Base-by-base conservation (phyloP, 2,888 invertebrate species). In the Andrena hattorfiana region DNA sequence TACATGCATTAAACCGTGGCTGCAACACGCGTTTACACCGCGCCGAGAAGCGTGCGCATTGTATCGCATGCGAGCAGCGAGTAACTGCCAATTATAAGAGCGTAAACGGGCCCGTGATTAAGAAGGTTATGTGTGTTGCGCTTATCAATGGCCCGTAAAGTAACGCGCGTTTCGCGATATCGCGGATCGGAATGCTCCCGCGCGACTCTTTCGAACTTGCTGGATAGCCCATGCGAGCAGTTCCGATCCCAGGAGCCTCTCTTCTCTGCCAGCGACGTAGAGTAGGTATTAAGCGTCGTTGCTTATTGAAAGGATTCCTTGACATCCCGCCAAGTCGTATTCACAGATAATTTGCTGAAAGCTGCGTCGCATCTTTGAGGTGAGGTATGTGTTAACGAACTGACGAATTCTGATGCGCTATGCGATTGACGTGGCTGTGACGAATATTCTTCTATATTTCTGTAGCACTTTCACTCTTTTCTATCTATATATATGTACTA, bases 71-170 rank as follows among this genome's bases (percentile, higher is more conserved):
- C 75, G 64, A 76, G 75, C 51, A 73, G 79, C 83, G 73, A 73
- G 81, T 77, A 82, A 85, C 76, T 86, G 86, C 84, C 87, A 83
- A 89, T 88, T 87, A 89, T 80, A 86, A 81, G 68, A 87, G 84
- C 87, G 81, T 87, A 85, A 81, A 85, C 81, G 75, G 69, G 10
- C 77, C 56, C 73, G 63, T 81, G 85, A 85, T 89, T 89, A 80
- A 83, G 84, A 85, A 64, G 54, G 76, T 51, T 85, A 82, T 78
- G 84, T 75, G 75, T 83, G 85, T 85, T 82, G 72, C 70, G 78
- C 80, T 87, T 89, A 83, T 88, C 89, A 79, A 86, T 83, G 79
- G 59, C 60, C 81, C 85, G 83, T 88, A 88, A 88, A 86, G 72
- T 79, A 86, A 85, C 81, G 68, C 80, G 77, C 79, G n/a, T n/a